Conservation (phyloP, 2,797 vertebrate genomes). For the Urophycis tenuis region DNA sequence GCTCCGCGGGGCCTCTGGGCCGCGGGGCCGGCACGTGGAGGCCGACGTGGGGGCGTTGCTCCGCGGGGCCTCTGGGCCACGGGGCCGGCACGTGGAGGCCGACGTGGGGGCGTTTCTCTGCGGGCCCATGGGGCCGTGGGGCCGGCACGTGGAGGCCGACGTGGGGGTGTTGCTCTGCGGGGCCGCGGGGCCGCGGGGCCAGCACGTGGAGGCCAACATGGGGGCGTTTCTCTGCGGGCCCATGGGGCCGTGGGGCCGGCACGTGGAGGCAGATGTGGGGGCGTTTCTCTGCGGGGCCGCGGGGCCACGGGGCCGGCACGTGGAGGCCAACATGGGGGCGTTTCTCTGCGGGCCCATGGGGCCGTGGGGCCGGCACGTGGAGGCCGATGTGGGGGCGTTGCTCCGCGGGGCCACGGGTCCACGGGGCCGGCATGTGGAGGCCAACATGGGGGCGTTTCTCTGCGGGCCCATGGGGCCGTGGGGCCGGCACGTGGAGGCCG, state of each 20-base stretch:
- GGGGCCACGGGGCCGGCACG: constrained; percentile 15
- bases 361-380: constrained; percentile 3
- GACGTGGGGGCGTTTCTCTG: too few relatives aligned
- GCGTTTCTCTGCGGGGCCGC: too few relatives aligned
- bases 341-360: too few relatives aligned
- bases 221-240: too few relatives aligned
- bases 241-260: constrained; percentile 17
- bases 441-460: too few relatives aligned
- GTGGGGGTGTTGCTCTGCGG: too few relatives aligned
- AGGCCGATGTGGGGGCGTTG: constrained; percentile 8
- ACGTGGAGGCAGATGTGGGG: background rate
- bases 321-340: background rate
- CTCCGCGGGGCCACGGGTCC: too few relatives aligned
- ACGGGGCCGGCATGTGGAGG: background rate
- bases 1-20: too few relatives aligned
- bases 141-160: background rate
- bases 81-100: constrained; percentile 2
- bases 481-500: background rate
- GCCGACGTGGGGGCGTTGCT: too few relatives aligned
- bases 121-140: constrained; percentile 14
- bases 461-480: too few relatives aligned
- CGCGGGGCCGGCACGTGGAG: constrained; percentile 1
- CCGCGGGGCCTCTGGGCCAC: too few relatives aligned
- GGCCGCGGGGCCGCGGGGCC: constrained; percentile 16
- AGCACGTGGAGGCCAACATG: background rate